phyloP scores from a whole-genome alignment of 2,113 vertebrate genomes.

The Microtus pennsylvanicus region DNA sequence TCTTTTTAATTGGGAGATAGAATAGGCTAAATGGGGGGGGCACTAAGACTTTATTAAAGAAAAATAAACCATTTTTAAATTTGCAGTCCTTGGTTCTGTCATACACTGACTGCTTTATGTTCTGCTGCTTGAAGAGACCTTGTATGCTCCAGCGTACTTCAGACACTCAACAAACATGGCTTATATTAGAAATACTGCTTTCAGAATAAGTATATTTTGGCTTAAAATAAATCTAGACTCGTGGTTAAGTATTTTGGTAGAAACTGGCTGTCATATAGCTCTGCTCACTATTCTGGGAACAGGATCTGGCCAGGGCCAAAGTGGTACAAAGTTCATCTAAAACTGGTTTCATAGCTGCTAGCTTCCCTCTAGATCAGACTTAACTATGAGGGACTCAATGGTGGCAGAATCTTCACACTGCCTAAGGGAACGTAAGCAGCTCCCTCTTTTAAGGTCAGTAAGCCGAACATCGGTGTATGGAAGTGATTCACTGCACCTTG shows the following conservation, averaged over 20 bases:
- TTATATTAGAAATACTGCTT: background rate
- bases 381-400: accelerated
- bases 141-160: slow-evolving; percentile 59
- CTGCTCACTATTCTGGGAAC: background rate
- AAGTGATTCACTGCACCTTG: background rate
- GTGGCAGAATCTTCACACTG: background rate
- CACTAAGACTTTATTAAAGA: background rate
- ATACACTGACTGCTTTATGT: background rate
- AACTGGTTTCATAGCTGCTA: background rate
- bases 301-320: background rate
- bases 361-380: background rate
- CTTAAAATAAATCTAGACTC: background rate
- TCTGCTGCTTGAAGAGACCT: slow-evolving; percentile 34
- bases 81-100: background rate
- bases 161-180: slow-evolving; percentile 62
- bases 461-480: too few relatives aligned
- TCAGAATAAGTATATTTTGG: background rate
- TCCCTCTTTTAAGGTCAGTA: background rate
- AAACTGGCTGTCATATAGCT: background rate
- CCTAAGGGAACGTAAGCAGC: accelerated
- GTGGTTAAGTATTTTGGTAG: background rate
- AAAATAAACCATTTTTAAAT: background rate
- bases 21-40: background rate
- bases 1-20: background rate
- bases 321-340: too few relatives aligned